A percentile compares a stretch with the other conserved stretches of the same genome.
Conservation (phyloP, 2,113 vertebrate species). For the Perognathus longimembris region DNA sequence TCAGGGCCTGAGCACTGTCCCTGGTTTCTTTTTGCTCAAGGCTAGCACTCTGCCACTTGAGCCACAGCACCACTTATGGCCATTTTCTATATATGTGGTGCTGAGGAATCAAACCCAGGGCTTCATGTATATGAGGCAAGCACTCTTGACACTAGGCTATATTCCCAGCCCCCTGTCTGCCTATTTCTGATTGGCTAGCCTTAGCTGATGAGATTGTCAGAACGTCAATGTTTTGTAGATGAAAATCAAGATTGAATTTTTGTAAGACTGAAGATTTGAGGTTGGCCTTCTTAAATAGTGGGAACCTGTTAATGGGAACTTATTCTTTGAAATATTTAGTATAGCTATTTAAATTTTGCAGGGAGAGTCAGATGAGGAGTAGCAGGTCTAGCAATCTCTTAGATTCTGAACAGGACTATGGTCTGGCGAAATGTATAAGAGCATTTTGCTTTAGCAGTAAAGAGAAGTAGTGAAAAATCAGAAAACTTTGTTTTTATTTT, state of each 20-base stretch:
- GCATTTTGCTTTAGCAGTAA: not conserved
- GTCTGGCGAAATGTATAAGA: not conserved
- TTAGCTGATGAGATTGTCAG: not conserved
- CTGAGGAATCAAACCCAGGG: too few relatives aligned
- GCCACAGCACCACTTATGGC: too few relatives aligned
- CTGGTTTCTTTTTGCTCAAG: too few relatives aligned
- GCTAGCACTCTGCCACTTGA: too few relatives aligned
- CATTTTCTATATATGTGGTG: too few relatives aligned
- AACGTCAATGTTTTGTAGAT: not conserved
- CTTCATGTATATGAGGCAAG: too few relatives aligned
- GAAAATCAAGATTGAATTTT: constrained; percentile 14
- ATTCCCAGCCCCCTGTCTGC: too few relatives aligned
- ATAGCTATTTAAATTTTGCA: not conserved
- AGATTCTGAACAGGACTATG: not conserved
- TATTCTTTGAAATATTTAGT: constrained; percentile 34
- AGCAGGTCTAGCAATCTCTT: not conserved
- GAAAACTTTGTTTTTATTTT: not conserved
- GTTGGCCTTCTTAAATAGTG: not conserved
- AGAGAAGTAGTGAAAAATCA: not conserved
- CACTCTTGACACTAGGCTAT: too few relatives aligned
- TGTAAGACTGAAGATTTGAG: not conserved
- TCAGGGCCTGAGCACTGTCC: too few relatives aligned
- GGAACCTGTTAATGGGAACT: not conserved
- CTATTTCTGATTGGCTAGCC: not conserved
- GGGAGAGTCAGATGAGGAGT: not conserved